Base-by-base conservation (phyloP, 2,888 invertebrate genomes). In the Volucella bombylans region DNA sequence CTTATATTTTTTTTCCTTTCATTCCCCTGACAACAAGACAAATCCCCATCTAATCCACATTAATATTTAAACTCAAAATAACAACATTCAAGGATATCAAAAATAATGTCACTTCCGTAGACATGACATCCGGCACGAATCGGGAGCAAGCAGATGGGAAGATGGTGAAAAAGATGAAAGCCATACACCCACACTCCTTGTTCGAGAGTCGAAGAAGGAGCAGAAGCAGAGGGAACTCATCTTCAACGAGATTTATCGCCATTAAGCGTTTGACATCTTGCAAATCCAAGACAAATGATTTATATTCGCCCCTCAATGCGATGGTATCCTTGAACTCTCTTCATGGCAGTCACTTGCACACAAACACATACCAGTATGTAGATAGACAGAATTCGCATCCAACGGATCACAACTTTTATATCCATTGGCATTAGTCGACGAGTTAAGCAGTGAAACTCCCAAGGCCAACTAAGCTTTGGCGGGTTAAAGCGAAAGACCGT, bases 281-380 rank as follows among this genome's bases (percentile, higher is more conserved):
- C 69, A 83, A 83, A 83, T 74, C 79, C 82, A 74, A 65, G 69
- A 74, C 69, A 79, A 69, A 83, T 83, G 79, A 83, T 79, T 83
- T 74, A 78, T 78, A 31, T 31, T 31, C 31, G 64, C 39, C 64
- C 57, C 50, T 55, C 72, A 59, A 31, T 57, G 43, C 6, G 4
- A 31, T 49, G 57, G 62, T 73, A 82, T 82, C 82, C 82, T 79
- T 78, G 82, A 79, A 82, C 64, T 73, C 55, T 31, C 73, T 67
- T 23, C 67, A 67, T 49, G 57, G 47, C 57, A 72, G 72, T 65
- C 78, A 71, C 65, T 23, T 18, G 59, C 50, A 57, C 23, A 61
- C n/a, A 52, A 12, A 57, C 55, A 57, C 41, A 69, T 23, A 23
- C 18, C 18, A 23, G 18, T 23, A 57, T 49, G 14, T 14, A n/a